These are phyloP conservation scores for Lasiurus borealis DNA, from an alignment of 2,113 vertebrate genomes.

Conservation along the genomic window DNA sequence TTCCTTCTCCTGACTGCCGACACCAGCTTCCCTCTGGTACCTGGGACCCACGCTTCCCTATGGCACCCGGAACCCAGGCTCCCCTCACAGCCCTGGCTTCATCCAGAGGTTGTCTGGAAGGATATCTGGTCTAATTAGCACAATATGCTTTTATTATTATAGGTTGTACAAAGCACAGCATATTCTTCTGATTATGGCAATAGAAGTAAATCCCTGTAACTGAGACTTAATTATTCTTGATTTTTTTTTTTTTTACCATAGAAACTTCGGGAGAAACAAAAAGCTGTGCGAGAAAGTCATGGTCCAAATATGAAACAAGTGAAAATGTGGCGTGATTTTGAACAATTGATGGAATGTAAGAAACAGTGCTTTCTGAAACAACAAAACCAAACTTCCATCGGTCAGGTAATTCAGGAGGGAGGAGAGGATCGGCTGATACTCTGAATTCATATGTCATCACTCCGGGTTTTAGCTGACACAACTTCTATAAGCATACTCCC, in stretches of 20 bases:
- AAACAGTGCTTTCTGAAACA: slow-evolving; percentile 94
- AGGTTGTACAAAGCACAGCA: not conserved
- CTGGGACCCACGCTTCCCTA: no score
- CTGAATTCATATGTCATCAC: slow-evolving; percentile 77
- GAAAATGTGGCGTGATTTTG: slow-evolving; percentile 97
- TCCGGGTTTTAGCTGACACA: not conserved
- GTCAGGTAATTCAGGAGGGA: slow-evolving; percentile 96
- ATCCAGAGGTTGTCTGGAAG: no score
- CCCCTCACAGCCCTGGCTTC: no score
- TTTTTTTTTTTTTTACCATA: slow-evolving; percentile 76
- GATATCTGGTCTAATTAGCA: no score
- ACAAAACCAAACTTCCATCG: slow-evolving; percentile 91
- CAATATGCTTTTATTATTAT: no score
- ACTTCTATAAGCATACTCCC: not conserved
- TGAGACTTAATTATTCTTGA: slow-evolving; percentile 32
- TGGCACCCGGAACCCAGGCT: no score
- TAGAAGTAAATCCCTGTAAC: slow-evolving; percentile 3
- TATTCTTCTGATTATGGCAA: not conserved
- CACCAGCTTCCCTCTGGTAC: no score
- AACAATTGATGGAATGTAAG: slow-evolving; percentile 96
- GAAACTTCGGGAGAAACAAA: slow-evolving; percentile 97
- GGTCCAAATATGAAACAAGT: slow-evolving; percentile 96
- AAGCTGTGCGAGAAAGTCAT: slow-evolving; percentile 94
- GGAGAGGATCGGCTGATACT: slow-evolving; percentile 95
- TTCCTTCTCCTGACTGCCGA: no score